A percentile compares a stretch with the other conserved stretches of the same genome.
phyloP scores from a whole-genome alignment of 2,113 vertebrate species.

The Pimephales promelas region DNA sequence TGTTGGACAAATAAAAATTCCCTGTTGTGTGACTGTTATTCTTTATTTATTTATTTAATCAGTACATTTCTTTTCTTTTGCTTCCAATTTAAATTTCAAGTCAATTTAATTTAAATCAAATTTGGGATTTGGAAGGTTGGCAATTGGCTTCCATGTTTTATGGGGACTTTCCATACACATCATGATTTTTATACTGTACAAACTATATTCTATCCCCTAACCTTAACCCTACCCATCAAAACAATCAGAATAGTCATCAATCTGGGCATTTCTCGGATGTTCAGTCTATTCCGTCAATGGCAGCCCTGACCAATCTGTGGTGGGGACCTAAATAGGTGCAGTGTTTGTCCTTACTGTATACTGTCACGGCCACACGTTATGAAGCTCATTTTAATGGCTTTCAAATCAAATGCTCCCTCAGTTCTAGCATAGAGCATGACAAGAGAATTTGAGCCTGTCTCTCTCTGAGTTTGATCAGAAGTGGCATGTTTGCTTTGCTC shows the following conservation, averaged over 20 bases:
- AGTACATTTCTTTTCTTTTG: background rate
- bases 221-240: too few species aligned
- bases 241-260: background rate
- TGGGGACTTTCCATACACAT: too few species aligned
- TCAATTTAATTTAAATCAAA: background rate
- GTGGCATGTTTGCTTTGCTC: conserved; percentile 61
- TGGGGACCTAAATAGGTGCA: too few species aligned
- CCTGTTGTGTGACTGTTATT: background rate
- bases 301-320: background rate
- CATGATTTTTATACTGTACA: too few species aligned
- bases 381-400: conserved; percentile 30
- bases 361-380: conserved; percentile 16
- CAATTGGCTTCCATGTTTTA: too few species aligned
- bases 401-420: conserved; percentile 54
- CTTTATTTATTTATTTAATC: background rate
- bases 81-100: background rate
- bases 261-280: background rate
- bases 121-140: background rate
- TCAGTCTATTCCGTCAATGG: background rate
- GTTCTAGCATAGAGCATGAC: conserved; percentile 14
- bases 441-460: conserved; percentile 2
- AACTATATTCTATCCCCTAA: too few species aligned
- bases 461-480: conserved; percentile 53
- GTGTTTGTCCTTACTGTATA: conserved; percentile 24
- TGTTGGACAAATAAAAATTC: background rate